Evolutionary conservation across 2,797 vertebrate species (phyloP).

Genomic region (Orestias chungarensis): DNA sequence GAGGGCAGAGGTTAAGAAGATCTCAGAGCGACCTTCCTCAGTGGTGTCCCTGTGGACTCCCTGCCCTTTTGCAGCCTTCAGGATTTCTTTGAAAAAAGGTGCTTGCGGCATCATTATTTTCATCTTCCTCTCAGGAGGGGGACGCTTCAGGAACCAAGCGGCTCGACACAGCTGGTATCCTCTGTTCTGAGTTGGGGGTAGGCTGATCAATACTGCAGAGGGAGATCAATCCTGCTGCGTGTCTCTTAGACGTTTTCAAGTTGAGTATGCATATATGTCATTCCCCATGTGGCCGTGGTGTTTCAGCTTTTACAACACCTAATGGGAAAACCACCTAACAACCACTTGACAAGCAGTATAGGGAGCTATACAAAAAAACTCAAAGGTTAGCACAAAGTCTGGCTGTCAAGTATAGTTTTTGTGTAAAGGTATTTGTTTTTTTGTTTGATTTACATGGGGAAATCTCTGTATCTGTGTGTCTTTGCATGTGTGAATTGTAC

Average conservation of each 20-base stretch:
- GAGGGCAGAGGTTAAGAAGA: constrained; percentile 57
- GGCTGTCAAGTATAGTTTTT: constrained; percentile 11
- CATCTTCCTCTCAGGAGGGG: constrained; percentile 62
- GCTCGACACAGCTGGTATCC: constrained; percentile 73
- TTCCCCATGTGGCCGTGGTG: constrained; percentile 48
- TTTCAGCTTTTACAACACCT: constrained; percentile 43
- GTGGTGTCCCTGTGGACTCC: constrained; percentile 63
- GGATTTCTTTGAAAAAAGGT: constrained; percentile 50
- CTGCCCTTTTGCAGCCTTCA: constrained; percentile 68
- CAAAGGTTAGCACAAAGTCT: constrained; percentile 8
- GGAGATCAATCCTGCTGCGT: constrained; percentile 64
- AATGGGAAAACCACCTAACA: constrained; percentile 46
- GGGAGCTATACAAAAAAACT: constrained; percentile 14
- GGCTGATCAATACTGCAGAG: constrained; percentile 72
- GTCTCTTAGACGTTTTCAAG: constrained; percentile 43
- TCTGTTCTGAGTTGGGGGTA: constrained; percentile 64
- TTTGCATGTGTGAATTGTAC: constrained; percentile 54
- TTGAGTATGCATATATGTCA: constrained; percentile 37
- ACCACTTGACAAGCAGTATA: constrained; percentile 24
- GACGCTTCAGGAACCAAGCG: constrained; percentile 64
- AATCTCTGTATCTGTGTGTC: constrained; percentile 37
- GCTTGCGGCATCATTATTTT: constrained; percentile 68
- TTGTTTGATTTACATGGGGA: constrained; percentile 1
- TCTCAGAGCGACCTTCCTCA: constrained; percentile 53
- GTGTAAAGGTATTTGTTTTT: not conserved